Conservation (phyloP, 2,113 vertebrate species). For the Aleadryas rufinucha region DNA sequence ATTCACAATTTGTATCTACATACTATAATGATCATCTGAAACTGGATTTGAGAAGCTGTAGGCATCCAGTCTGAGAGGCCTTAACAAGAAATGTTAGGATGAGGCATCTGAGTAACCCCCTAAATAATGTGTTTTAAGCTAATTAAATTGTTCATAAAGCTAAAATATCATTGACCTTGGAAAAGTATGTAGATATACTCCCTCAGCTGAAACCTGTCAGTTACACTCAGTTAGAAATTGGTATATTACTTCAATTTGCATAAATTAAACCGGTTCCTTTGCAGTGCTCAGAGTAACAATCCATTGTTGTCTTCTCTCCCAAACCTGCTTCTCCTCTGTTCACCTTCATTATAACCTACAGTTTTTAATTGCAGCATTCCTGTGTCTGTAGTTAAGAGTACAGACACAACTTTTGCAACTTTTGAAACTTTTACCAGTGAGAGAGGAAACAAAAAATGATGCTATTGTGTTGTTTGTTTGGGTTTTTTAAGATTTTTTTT, state of each 20-base stretch:
- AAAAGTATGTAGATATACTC: neutral
- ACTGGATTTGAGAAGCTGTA: neutral
- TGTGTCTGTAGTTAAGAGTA: neutral
- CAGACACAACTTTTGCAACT: no score
- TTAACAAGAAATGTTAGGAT: neutral
- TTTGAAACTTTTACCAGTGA: neutral
- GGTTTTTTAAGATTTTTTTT: neutral
- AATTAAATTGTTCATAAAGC: neutral
- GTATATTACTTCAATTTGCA: neutral
- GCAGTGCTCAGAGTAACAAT: neutral
- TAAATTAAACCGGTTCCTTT: neutral
- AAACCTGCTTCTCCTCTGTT: neutral
- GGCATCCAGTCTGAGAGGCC: neutral
- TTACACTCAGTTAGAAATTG: neutral
- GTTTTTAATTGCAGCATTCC: neutral
- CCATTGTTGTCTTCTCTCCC: neutral
- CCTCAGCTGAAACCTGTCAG: neutral
- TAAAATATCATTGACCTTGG: neutral
- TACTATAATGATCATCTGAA: neutral
- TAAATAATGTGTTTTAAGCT: neutral
- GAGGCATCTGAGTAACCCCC: neutral
- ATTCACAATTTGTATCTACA: neutral
- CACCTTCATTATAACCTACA: neutral
- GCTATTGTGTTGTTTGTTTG: neutral
- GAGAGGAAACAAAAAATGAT: neutral